Conservation (phyloP, 2,113 vertebrate species). For the Austrofundulus limnaeus region DNA sequence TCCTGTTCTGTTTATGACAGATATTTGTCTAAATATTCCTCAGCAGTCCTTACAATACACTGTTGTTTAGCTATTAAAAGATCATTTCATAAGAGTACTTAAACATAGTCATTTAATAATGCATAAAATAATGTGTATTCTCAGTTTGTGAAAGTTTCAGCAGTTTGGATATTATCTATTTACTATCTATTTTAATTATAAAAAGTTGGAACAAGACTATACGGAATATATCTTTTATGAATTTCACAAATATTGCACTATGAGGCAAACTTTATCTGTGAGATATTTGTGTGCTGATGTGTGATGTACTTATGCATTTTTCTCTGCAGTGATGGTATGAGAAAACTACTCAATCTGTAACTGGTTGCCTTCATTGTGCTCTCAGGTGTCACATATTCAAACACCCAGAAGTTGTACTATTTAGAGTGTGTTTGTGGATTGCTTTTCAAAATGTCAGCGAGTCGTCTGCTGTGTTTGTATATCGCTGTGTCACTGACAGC, state of each 20-base stretch:
- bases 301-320: not conserved
- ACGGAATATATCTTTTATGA: not conserved
- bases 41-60: slow-evolving; percentile 2
- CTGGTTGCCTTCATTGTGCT: not conserved
- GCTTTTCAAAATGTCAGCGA: not conserved
- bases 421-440: not conserved
- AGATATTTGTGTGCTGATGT: no score
- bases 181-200: not conserved
- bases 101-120: not conserved
- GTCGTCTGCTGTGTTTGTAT: slow-evolving; percentile 17
- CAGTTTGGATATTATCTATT: no score
- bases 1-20: slow-evolving; percentile 8
- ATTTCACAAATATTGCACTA: no score
- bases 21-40: slow-evolving; percentile 14
- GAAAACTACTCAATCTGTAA: not conserved
- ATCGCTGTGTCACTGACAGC: slow-evolving; percentile 5
- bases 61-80: slow-evolving; percentile 18
- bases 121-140: not conserved
- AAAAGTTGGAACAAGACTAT: not conserved
- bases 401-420: slow-evolving; percentile 2
- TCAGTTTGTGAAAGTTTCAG: not conserved
- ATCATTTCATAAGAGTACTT: not conserved
- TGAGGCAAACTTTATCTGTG: no score
- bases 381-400: no score
- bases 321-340: not conserved